Percentiles rank a stretch among this genome's conserved stretches.
phyloP scores from a whole-genome alignment of 2,888 invertebrate species.

The Parapristionchus giblindavisi region DNA sequence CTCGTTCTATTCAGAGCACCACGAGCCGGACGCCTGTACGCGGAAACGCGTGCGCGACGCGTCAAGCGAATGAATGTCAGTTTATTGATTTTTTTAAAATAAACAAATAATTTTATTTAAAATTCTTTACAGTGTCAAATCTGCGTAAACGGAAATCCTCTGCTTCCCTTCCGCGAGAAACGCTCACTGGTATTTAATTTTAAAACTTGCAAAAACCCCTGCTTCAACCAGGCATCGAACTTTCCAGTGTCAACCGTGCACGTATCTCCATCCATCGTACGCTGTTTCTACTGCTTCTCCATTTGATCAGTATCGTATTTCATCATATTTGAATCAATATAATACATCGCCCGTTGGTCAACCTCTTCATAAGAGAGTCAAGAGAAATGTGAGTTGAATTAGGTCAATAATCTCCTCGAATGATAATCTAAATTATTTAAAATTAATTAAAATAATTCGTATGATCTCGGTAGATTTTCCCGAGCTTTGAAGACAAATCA shows the following conservation, averaged over 20 bases:
- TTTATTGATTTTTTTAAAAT: background rate
- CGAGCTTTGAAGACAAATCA: background rate
- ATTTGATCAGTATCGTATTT: conserved; percentile 20
- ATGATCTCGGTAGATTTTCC: background rate
- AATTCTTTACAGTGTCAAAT: conserved; percentile 48
- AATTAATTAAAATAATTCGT: background rate
- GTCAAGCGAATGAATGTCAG: conserved; percentile 47
- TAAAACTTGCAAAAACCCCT: background rate
- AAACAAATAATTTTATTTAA: background rate
- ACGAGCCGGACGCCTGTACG: conserved; percentile 37
- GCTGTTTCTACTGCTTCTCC: conserved; percentile 27
- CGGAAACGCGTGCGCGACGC: conserved; percentile 43
- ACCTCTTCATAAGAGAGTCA: conserved; percentile 49
- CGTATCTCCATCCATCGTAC: conserved; percentile 17
- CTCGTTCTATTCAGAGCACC: conserved; percentile 33
- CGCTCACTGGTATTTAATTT: conserved; percentile 19
- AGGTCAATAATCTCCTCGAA: background rate
- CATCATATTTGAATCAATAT: background rate
- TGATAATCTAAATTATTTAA: background rate
- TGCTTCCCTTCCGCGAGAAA: conserved; percentile 38
- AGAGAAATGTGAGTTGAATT: conserved; percentile 39
- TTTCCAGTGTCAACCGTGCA: conserved; percentile 35
- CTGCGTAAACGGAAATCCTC: conserved; percentile 51
- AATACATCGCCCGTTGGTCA: conserved; percentile 29
- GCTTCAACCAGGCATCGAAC: background rate